Evolutionary conservation across 2,888 invertebrate genomes (phyloP).

Genomic region (Pasiphila rectangulata): DNA sequence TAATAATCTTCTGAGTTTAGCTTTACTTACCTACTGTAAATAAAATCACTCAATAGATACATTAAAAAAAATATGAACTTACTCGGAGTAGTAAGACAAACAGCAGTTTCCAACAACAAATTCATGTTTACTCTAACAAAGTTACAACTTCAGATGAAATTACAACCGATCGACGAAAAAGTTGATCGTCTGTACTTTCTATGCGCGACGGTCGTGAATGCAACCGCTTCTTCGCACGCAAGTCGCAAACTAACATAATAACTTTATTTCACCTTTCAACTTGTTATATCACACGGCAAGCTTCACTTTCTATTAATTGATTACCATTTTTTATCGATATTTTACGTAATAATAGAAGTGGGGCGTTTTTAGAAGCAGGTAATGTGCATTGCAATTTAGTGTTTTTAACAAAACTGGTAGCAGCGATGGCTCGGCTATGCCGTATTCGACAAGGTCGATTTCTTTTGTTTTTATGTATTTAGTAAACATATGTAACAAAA

Average conservation of each 20-base stretch:
- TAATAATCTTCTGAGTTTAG: too few species aligned
- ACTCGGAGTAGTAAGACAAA: slow-evolving; percentile 63
- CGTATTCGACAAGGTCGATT: too few species aligned
- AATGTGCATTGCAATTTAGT: neutral
- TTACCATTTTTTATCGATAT: slow-evolving; percentile 36
- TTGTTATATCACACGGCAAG: slow-evolving; percentile 58
- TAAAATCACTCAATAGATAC: too few species aligned
- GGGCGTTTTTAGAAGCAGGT: neutral
- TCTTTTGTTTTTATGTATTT: too few species aligned
- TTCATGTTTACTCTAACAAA: slow-evolving; percentile 42
- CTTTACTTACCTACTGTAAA: too few species aligned
- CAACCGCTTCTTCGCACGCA: slow-evolving; percentile 33
- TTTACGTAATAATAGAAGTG: slow-evolving; percentile 26
- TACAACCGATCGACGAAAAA: too few species aligned
- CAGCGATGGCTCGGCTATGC: too few species aligned
- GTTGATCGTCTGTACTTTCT: neutral
- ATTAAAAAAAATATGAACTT: too few species aligned
- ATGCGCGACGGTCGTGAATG: slow-evolving; percentile 11
- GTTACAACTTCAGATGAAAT: slow-evolving; percentile 21
- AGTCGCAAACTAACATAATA: slow-evolving; percentile 52
- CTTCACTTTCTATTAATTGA: slow-evolving; percentile 59
- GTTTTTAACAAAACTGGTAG: neutral
- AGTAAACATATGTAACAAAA: too few species aligned
- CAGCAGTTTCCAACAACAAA: slow-evolving; percentile 53
- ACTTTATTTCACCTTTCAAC: slow-evolving; percentile 71